Evolutionary conservation across 2,888 invertebrate genomes (phyloP).

Genomic region (Sesia bembeciformis): DNA sequence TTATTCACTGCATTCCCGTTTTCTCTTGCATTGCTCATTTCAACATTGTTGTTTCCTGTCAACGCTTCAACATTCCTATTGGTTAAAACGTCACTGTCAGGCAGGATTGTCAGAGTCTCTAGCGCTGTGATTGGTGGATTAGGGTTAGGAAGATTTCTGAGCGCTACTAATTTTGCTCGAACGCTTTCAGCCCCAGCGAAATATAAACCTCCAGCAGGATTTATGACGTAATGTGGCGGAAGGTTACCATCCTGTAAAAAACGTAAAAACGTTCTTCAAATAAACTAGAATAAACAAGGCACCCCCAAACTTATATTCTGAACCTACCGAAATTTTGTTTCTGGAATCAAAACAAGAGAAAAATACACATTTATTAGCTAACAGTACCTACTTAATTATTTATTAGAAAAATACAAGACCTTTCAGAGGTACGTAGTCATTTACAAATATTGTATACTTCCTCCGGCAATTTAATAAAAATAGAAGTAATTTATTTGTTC

Average conservation of each 20-base stretch:
- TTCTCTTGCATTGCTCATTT: background rate
- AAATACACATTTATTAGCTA: no score
- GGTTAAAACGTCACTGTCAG: constrained; percentile 14
- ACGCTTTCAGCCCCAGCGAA: constrained; percentile 62
- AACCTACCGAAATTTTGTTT: no score
- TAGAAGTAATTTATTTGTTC: no score
- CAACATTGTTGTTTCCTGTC: background rate
- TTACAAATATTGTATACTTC: no score
- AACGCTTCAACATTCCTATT: background rate
- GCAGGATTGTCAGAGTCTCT: constrained; percentile 26
- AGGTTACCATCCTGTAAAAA: constrained; percentile 32
- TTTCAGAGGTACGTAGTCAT: no score
- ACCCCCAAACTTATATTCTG: no score
- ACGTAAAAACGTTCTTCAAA: background rate
- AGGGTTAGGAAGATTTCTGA: constrained; percentile 22
- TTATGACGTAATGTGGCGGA: constrained; percentile 46
- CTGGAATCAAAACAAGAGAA: no score
- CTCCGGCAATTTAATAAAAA: no score
- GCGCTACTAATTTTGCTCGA: constrained; percentile 31
- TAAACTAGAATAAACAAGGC: no score
- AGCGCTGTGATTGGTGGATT: constrained; percentile 9
- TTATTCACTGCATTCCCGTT: constrained; percentile 1
- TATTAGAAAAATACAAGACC: no score
- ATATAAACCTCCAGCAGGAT: constrained; percentile 51
- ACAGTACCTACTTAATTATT: no score